phyloP scores from a whole-genome alignment of 53 echinoderm and acorn worm genomes.

The Echinarachnius parma region DNA sequence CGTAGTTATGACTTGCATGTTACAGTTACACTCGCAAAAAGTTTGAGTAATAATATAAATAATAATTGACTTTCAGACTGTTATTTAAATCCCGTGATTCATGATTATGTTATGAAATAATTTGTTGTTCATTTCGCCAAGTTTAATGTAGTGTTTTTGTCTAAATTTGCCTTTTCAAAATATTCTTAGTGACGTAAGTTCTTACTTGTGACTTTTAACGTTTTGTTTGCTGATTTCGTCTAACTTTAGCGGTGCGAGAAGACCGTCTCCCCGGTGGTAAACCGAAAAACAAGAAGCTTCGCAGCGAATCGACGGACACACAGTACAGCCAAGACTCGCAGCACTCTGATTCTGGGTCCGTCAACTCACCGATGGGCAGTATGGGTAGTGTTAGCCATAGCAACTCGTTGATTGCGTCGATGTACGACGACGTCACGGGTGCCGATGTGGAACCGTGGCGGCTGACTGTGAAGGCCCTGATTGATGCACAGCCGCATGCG shows the following conservation, averaged over 20 bases:
- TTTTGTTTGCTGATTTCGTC: background rate
- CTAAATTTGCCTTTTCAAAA: too few relatives aligned
- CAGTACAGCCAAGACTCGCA: background rate
- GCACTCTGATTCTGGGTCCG: background rate
- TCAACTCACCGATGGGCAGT: too few relatives aligned
- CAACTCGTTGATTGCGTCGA: too few relatives aligned
- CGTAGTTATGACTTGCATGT: too few relatives aligned
- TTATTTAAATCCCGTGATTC: too few relatives aligned
- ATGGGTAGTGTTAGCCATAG: too few relatives aligned
- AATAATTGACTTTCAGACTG: too few relatives aligned
- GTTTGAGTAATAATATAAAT: too few relatives aligned
- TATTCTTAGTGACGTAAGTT: too few relatives aligned
- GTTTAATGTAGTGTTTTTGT: too few relatives aligned
- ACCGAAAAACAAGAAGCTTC: slow-evolving; percentile 59
- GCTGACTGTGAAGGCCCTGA: background rate
- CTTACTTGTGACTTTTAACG: background rate
- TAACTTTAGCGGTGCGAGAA: slow-evolving; percentile 73
- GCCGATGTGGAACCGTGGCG: slow-evolving; percentile 19
- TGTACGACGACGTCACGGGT: background rate
- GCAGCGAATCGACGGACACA: slow-evolving; percentile 1
- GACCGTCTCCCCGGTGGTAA: slow-evolving; percentile 80
- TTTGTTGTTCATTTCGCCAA: background rate
- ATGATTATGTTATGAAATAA: background rate
- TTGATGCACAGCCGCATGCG: slow-evolving; percentile 9
- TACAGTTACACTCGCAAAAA: too few relatives aligned